Conservation (phyloP, 2,797 vertebrate species). For the Darevskia nairensis region DNA sequence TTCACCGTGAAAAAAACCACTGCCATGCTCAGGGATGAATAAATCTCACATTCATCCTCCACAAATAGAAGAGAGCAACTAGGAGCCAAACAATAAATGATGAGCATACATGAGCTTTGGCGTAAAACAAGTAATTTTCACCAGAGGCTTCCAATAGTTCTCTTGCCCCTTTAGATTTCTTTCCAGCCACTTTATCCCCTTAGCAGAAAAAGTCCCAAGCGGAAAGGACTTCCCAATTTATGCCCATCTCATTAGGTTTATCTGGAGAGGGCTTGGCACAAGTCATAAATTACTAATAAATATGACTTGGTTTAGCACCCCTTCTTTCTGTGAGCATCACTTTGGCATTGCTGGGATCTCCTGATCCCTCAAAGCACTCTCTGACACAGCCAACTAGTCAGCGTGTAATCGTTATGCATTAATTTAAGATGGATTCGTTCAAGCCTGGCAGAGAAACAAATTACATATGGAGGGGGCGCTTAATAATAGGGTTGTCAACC, state of each 20-base stretch:
- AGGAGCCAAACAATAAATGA: neutral
- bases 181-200: slow-evolving; percentile 18
- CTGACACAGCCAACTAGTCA: neutral
- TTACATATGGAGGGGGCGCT: slow-evolving; percentile 10
- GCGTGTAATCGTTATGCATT: neutral
- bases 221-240: neutral
- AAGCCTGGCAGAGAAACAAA: slow-evolving; percentile 29
- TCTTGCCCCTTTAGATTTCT: slow-evolving; percentile 8
- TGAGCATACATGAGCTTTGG: neutral
- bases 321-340: neutral
- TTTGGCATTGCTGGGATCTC: neutral
- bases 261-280: neutral
- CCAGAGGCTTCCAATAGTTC: neutral
- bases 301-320: rapidly evolving
- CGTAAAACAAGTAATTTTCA: neutral
- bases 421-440: slow-evolving; percentile 6
- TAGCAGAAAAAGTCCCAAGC: neutral
- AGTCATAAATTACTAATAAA: neutral
- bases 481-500: too few relatives aligned
- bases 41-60: neutral
- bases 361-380: neutral
- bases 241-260: slow-evolving; percentile 3
- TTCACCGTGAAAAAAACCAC: slow-evolving; percentile 16
- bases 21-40: neutral
- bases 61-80: rapidly evolving